Percentiles rank a stretch among this genome's conserved stretches.
These are phyloP conservation scores for Macaca mulatta DNA, from an alignment of 2,113 vertebrate species.

Conservation along the genomic window DNA sequence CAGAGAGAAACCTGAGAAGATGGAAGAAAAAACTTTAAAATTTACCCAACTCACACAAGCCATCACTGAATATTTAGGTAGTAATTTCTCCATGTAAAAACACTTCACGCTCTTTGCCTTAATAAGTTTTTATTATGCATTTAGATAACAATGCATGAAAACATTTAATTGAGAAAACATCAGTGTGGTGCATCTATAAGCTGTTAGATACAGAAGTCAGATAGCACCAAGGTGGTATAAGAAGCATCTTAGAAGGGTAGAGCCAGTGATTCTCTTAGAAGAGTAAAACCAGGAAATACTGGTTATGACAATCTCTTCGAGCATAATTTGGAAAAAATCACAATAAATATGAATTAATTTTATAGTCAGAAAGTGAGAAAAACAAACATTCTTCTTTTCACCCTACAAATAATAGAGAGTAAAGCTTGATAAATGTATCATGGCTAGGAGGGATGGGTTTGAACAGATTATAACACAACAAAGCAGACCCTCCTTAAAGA, in stretches of 20 bases:
- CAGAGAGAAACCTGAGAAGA: neutral
- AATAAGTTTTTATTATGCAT: neutral
- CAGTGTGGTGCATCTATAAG: neutral
- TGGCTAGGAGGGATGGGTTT: neutral
- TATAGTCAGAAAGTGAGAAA: neutral
- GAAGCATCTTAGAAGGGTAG: neutral
- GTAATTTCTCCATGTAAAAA: neutral
- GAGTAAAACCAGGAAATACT: neutral
- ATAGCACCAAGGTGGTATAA: neutral
- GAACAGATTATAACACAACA: neutral
- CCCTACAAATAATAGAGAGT: neutral
- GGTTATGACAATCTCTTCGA: neutral
- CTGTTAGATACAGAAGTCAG: neutral
- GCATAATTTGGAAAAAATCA: constrained; percentile 30
- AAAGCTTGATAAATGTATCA: neutral
- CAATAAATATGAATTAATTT: constrained; percentile 13
- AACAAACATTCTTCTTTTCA: neutral
- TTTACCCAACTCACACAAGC: neutral
- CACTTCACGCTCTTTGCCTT: neutral
- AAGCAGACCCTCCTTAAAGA: neutral
- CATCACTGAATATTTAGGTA: neutral
- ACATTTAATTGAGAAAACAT: neutral
- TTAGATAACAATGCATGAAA: neutral
- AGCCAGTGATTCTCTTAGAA: neutral
- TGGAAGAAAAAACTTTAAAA: neutral